Evolutionary conservation across 2,888 invertebrate genomes (phyloP), one percentile per base, ranked within the genome.

Genomic region (Athetis lepigone): DNA sequence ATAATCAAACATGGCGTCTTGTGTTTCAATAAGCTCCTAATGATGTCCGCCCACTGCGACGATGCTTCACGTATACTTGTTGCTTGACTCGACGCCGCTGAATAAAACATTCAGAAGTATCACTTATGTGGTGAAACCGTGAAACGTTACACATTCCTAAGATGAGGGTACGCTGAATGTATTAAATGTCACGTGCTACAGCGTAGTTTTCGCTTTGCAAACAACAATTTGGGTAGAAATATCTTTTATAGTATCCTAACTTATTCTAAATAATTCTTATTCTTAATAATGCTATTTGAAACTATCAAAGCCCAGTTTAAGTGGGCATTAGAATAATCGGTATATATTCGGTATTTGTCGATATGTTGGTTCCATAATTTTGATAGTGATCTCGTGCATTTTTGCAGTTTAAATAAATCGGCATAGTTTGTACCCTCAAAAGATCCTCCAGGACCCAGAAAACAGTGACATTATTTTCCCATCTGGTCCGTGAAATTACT

Each of bases 1-100:
- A 75, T 75, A 70, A 72, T 72, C 72, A 75, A 81, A 72, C 63
- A 76, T 70, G 57, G 70, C 63, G 70, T 39, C 63, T 67, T 64
- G 61, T 75, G 65, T 76, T 76, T 81, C 85, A 85, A 86, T 87
- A 85, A 82, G 84, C 77, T 75, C 72, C 79, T 85, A 87, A 87
- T 86, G 84, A 88, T 70, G 82, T 82, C 84, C 84, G 80, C 75
- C 78, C 77, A 73, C 70, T 73, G 73, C 68, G 79, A 68, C 58
- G 39, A 45, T 46, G 50, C 65, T 68, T 46, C 51, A 27, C 64
- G 43, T 72, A 68, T 81, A 82, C 85, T 82, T 82, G 82, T 80
- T 80, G 75, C 82, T 77, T 55, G 52, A 56, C 61, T 61, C 68
- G 67, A 47, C 52, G 55, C 46, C 58, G 64, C 52, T 75, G 73